A percentile compares a stretch with the other conserved stretches of the same genome.
These are phyloP conservation scores for Halesus radiatus DNA, from an alignment of 1,140 invertebrate genomes.

Conservation along the genomic window DNA sequence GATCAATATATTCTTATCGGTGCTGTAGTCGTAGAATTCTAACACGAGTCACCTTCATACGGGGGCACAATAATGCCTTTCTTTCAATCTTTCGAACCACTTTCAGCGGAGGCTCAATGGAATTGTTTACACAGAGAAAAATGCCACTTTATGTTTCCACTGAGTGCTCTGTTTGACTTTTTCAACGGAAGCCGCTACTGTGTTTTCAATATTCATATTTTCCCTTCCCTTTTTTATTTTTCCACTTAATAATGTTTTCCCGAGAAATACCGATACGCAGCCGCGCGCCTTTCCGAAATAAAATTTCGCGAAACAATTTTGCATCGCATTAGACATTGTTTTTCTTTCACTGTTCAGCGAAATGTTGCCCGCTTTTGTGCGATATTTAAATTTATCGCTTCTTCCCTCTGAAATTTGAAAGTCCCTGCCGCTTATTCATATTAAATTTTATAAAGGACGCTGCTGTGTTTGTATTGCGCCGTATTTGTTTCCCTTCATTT, in stretches of 20 bases:
- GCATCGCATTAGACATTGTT: constrained; percentile 4
- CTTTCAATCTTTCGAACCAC: too few relatives aligned
- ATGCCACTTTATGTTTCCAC: too few relatives aligned
- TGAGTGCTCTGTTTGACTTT: too few relatives aligned
- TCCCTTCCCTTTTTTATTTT: neutral
- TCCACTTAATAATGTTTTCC: neutral
- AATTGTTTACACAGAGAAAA: too few relatives aligned
- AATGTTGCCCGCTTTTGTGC: constrained; percentile 2
- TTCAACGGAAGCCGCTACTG: too few relatives aligned
- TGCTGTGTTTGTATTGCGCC: neutral
- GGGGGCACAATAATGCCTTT: too few relatives aligned
- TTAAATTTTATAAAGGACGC: constrained; percentile 7
- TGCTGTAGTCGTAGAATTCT: too few relatives aligned
- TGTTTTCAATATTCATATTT: too few relatives aligned
- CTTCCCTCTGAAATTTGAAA: constrained; percentile 5
- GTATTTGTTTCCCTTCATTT: constrained; percentile 4
- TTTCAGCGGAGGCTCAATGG: too few relatives aligned
- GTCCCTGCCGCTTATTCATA: constrained; percentile 22
- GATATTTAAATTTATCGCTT: constrained; percentile 29
- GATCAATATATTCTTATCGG: too few relatives aligned
- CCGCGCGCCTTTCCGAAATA: neutral
- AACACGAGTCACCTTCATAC: too few relatives aligned
- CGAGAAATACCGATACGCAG: neutral
- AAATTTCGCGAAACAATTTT: constrained; percentile 21
- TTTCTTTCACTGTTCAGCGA: constrained; percentile 12